A percentile compares a stretch with the other conserved stretches of the same genome.
Evolutionary conservation across 1,140 invertebrate genomes (phyloP).

Genomic region (Drosophila setifemur): DNA sequence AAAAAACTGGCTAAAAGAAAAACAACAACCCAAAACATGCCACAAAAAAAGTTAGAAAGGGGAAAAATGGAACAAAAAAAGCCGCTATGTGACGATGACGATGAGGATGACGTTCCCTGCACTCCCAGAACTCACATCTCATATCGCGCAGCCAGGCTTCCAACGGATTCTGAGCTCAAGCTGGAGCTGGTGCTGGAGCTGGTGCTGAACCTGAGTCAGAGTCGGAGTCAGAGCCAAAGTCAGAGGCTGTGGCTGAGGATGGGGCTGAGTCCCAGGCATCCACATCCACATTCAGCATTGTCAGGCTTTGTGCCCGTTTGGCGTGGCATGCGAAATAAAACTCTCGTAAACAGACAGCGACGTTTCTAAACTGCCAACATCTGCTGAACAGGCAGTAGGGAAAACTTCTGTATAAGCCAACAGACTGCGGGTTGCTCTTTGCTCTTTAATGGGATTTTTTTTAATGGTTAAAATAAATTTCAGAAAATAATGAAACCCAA

Average conservation of each 20-base stretch:
- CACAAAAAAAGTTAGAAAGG: constrained; percentile 7
- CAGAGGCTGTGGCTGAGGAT: too few species aligned
- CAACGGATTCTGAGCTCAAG: constrained; percentile 12
- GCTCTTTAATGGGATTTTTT: too few species aligned
- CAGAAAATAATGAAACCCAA: too few species aligned
- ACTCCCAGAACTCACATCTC: constrained; percentile 44
- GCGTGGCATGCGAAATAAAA: constrained; percentile 76
- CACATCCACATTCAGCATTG: constrained; percentile 51
- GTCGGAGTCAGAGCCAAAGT: constrained; percentile 22
- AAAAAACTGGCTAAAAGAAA: constrained; percentile 49
- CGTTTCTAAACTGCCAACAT: constrained; percentile 58
- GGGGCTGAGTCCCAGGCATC: constrained; percentile 40
- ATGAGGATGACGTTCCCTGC: constrained; percentile 2
- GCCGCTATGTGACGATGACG: constrained; percentile 64
- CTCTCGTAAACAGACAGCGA: constrained; percentile 73
- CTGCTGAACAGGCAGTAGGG: constrained; percentile 21
- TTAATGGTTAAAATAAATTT: too few species aligned
- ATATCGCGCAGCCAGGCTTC: constrained; percentile 51
- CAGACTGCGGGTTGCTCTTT: constrained; percentile 9
- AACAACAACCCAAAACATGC: constrained; percentile 23
- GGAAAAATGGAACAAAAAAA: constrained; percentile 38
- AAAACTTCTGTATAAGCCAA: neutral
- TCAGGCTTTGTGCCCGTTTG: constrained; percentile 71
- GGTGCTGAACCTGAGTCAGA: constrained; percentile 24
- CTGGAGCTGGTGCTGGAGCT: constrained; percentile 8